Percentiles rank a stretch among this genome's conserved stretches.
These are phyloP conservation scores for Phorcus lineatus DNA, from an alignment of 2,888 invertebrate species.

Conservation along the genomic window DNA sequence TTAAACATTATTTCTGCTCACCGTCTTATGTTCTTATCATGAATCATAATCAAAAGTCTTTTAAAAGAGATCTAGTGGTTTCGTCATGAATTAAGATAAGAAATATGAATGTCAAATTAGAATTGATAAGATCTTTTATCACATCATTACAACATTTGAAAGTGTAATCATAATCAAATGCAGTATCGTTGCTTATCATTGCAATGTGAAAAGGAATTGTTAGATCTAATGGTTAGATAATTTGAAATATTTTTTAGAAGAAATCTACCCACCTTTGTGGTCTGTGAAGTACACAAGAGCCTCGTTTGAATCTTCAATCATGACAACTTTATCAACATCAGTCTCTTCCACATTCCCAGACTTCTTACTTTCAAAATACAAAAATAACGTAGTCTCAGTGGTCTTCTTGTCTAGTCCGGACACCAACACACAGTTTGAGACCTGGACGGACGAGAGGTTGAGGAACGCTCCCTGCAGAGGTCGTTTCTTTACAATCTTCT, in stretches of 20 bases:
- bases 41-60: too few species aligned
- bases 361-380: slow-evolving; percentile 21
- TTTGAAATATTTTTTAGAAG: background rate
- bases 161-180: too few species aligned
- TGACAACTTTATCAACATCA: slow-evolving; percentile 13
- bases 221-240: too few species aligned
- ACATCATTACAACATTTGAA: too few species aligned
- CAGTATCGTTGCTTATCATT: too few species aligned
- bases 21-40: too few species aligned
- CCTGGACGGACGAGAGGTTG: background rate
- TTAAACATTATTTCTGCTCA: too few species aligned
- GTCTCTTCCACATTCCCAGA: background rate
- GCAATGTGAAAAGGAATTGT: too few species aligned
- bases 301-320: background rate
- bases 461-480: slow-evolving; percentile 1
- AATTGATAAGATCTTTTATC: too few species aligned
- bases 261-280: background rate
- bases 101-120: too few species aligned
- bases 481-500: background rate
- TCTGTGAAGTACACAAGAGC: slow-evolving; percentile 1
- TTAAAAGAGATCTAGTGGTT: too few species aligned
- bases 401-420: background rate
- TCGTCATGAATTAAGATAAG: too few species aligned
- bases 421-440: slow-evolving; percentile 10
- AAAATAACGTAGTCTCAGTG: background rate